Base-by-base conservation (phyloP, 2,113 vertebrate species). In the Acanthochromis polyacanthus region DNA sequence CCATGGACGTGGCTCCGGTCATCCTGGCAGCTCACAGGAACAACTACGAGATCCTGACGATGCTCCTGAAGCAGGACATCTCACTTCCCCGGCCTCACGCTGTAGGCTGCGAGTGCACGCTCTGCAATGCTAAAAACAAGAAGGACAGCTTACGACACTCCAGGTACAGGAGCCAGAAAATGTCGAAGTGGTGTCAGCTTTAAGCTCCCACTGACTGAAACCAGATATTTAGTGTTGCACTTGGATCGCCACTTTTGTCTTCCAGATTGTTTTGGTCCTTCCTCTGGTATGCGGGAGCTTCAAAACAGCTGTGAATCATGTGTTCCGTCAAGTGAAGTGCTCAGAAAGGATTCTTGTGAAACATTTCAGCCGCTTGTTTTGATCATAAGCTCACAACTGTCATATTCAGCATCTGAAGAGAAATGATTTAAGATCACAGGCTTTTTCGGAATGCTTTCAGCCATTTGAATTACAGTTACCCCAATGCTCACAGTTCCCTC, bases 111-210 rank as follows among this genome's bases (percentile, higher is more conserved):
- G 98, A 99, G 76, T 99, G 98, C 81, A 98, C 96, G 0, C 90
- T 99, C 59, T 99, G 98, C 92, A 97, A 97, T 46, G 98, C 97
- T 86, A 99, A 99, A 90, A 99, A 99, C 95, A 99, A 99, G 92
- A 99, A 99, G 84, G 98, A 99, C 78, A 99, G 98, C 82, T 93
- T 99, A 1, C 94, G 98, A 15, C 98, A 99, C 92, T 99, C 98
- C 90, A 97, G 98, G 98, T 96, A 81, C 46, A 19, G 23, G 30
- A 38, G 0, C 22, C 11, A 28, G 5, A 45, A 46, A 28, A 25
- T 17, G 25, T 25, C 19, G 65, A 19, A 63, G 20, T n/a, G 15
- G 14, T 15, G 14, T 43, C 14, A 15, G 40, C 12, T 14, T 15
- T 43, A 15, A 43, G 40, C 40, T 43, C 40, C 14, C 40, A 43